Evolutionary conservation across 2,113 vertebrate species (phyloP).

Genomic region (Rhinolophus sinicus): DNA sequence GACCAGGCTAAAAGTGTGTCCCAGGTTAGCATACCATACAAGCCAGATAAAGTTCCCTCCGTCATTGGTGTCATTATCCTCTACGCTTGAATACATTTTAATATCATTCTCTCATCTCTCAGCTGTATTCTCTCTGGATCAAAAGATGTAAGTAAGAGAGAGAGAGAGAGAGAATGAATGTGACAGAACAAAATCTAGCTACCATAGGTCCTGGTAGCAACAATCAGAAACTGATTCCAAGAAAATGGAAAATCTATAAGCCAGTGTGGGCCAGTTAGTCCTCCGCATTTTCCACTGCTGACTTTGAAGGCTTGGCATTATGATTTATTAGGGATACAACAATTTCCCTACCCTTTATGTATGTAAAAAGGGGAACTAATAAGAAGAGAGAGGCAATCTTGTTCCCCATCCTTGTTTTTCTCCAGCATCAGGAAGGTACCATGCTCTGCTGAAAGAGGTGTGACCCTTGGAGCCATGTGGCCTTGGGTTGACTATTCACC

Average conservation of each 20-base stretch:
- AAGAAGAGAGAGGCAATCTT: background rate
- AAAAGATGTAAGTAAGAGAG: background rate
- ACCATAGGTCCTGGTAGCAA: background rate
- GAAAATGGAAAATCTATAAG: background rate
- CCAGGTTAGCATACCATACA: background rate
- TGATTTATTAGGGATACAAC: background rate
- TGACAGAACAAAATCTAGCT: background rate
- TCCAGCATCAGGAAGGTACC: background rate
- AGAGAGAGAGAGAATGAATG: background rate
- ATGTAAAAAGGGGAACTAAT: background rate
- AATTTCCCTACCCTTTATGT: background rate
- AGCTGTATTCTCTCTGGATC: background rate
- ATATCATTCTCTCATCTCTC: background rate
- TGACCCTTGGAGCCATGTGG: background rate
- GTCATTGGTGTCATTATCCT: background rate
- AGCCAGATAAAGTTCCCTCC: background rate
- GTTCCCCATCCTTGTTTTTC: background rate
- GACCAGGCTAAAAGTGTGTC: background rate
- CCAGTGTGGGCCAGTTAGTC: background rate
- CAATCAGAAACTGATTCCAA: background rate
- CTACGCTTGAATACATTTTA: background rate
- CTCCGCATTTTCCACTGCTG: background rate
- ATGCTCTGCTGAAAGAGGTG: background rate
- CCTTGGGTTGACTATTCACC: accelerated
- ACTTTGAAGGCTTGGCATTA: background rate